Base-by-base conservation (phyloP, 2,888 invertebrate species). In the Hydrotaea cyrtoneurina region DNA sequence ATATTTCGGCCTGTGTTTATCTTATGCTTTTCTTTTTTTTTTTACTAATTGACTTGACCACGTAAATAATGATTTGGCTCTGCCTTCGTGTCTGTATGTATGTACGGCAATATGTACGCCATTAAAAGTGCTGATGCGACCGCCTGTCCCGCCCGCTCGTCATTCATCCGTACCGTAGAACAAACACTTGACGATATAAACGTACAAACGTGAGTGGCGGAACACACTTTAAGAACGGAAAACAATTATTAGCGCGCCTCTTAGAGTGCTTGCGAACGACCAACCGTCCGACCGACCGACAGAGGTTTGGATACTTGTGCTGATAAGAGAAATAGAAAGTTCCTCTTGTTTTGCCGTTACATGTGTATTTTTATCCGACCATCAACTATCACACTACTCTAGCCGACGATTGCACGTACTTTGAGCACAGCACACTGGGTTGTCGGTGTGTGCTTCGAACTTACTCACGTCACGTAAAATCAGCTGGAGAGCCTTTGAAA, bases 231-330 rank as follows among this genome's bases (percentile, higher is more conserved):
- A 43, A 43, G 59, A 46, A 21, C 21, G 43, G 19, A 69, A 39
- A 46, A 69, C 15, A 69, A 46, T 69, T 59, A 59, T 59, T 59
- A 59, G 59, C 74, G 59, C 59, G 74, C 74, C 39, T 13, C 74
- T 46, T 59, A 15, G 43, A 59, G 74, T 74, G 46, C 17, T 74
- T 69, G 17, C 31, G 31, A 62, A 26, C 26, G 31, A 31, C 62
- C 50, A 10, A 36, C n/a, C 31, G 17, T 4, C 36, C 4, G 31
- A n/a, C n/a, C 31, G n/a, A 62, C 31, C 15, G 62, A 36, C n/a
- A 31, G 31, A 31, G 26, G 17, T n/a, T 1, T 1, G 55, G 7
- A n/a, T 50, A 13, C 2, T 31, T 62, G 31, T 62, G 62, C 31
- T 62, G 62, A 5, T 31, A 36, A n/a, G 17, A 62, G 26, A 36